Evolutionary conservation across 2,888 invertebrate genomes (phyloP).

Genomic region (Calephelis perditalis): DNA sequence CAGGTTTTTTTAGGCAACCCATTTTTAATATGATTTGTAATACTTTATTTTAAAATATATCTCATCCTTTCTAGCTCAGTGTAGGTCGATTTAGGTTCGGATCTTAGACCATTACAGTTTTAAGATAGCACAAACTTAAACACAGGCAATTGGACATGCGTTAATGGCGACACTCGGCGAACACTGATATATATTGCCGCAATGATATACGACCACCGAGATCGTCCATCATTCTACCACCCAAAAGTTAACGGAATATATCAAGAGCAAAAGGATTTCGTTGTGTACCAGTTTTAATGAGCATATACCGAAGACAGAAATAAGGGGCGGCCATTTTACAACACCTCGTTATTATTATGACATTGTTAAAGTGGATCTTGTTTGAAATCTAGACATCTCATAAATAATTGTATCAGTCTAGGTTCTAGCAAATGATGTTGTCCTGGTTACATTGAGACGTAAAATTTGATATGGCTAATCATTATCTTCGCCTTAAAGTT

Average conservation of each 20-base stretch:
- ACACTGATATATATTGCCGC: conserved; percentile 71
- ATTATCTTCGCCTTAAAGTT: too few relatives aligned
- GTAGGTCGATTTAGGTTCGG: too few relatives aligned
- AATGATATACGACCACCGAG: conserved; percentile 73
- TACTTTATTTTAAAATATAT: too few relatives aligned
- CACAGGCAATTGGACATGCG: conserved; percentile 68
- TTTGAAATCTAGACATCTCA: conserved; percentile 46
- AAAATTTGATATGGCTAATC: background rate
- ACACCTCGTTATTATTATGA: conserved; percentile 66
- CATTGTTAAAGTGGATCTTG: conserved; percentile 64
- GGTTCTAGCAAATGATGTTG: background rate
- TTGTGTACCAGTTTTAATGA: conserved; percentile 66
- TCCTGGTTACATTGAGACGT: background rate
- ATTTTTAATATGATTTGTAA: too few relatives aligned
- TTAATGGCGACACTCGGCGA: conserved; percentile 76
- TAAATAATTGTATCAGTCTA: conserved; percentile 38
- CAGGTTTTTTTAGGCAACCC: too few relatives aligned
- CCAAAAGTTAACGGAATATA: conserved; percentile 75
- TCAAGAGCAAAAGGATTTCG: conserved; percentile 57
- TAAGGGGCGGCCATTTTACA: conserved; percentile 65
- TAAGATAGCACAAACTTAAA: conserved; percentile 44
- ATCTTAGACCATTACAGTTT: conserved; percentile 30
- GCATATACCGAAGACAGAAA: conserved; percentile 74
- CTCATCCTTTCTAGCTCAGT: too few relatives aligned
- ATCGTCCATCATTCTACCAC: conserved; percentile 76